Evolutionary conservation across 2,888 invertebrate genomes (phyloP).

Genomic region (Drosophila demipolita): DNA sequence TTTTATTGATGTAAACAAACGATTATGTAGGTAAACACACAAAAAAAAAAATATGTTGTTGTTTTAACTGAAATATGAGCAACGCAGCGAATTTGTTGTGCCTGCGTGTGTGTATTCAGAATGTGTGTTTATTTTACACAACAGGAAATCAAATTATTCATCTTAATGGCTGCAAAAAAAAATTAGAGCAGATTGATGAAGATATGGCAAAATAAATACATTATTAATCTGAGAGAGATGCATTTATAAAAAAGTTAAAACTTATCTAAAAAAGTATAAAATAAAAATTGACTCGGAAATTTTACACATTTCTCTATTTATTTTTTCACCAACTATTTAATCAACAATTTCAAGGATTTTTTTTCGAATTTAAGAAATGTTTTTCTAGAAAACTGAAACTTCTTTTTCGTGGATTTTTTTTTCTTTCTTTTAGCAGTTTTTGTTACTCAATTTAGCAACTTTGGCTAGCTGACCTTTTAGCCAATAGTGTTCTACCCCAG

Average conservation of each 20-base stretch:
- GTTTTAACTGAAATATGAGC: conserved; percentile 48
- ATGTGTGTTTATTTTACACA: not conserved
- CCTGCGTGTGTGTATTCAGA: not conserved
- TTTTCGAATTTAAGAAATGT: not conserved
- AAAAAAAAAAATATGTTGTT: conserved; percentile 24
- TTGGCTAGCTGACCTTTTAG: not conserved
- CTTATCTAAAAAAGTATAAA: not conserved
- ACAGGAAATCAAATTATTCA: conserved; percentile 16
- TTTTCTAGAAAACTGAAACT: not conserved
- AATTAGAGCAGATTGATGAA: not conserved
- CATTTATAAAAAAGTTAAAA: not conserved
- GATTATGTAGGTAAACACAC: conserved; percentile 27
- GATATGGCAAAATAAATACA: not conserved
- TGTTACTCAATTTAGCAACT: not conserved
- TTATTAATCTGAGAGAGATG: not conserved
- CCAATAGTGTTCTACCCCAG: not conserved
- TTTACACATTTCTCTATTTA: no score
- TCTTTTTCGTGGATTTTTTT: not conserved
- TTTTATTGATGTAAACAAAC: conserved; percentile 57
- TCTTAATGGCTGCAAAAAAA: not conserved
- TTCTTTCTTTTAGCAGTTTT: not conserved
- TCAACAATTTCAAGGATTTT: not conserved
- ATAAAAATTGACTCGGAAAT: no score
- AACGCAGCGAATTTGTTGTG: not conserved
- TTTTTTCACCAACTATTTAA: no score